A percentile compares a stretch with the other conserved stretches of the same genome.
Evolutionary conservation across 2,888 invertebrate species (phyloP).

Genomic region (Agonopterix alstromeriana): DNA sequence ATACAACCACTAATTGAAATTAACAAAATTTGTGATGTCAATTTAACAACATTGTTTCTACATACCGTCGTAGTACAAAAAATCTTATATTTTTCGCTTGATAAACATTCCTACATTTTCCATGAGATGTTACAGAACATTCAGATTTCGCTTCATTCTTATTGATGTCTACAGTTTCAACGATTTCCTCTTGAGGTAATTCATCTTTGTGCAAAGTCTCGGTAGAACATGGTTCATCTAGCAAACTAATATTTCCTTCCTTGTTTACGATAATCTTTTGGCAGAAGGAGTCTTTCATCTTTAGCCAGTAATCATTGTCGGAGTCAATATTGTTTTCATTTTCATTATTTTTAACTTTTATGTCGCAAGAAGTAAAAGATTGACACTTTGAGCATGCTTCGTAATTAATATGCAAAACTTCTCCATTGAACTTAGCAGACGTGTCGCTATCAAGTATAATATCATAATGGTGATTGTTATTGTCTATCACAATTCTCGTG

Average conservation of each 20-base stretch:
- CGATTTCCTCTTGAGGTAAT: conserved; percentile 12
- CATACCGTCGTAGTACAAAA: conserved; percentile 53
- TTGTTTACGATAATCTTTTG: conserved; percentile 46
- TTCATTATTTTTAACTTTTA: conserved; percentile 35
- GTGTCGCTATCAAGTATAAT: conserved; percentile 47
- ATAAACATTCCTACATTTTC: conserved; percentile 46
- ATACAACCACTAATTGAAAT: conserved; percentile 1
- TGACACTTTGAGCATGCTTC: conserved; percentile 47
- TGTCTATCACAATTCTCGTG: conserved; percentile 34
- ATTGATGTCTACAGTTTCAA: conserved; percentile 12
- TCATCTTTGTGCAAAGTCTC: conserved; percentile 22
- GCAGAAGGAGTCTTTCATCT: conserved; percentile 52
- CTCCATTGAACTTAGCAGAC: conserved; percentile 46
- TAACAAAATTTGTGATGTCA: no score
- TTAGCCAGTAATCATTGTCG: conserved; percentile 42
- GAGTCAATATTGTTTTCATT: conserved; percentile 11
- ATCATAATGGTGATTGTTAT: conserved; percentile 39
- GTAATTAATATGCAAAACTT: conserved; percentile 41
- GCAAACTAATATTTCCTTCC: conserved; percentile 44
- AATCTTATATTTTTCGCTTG: conserved; percentile 45
- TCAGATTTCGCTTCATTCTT: conserved; percentile 28
- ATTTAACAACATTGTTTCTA: neutral
- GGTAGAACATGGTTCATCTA: conserved; percentile 28
- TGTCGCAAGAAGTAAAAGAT: conserved; percentile 40
- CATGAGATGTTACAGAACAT: conserved; percentile 30